Evolutionary conservation across 2,888 invertebrate species (phyloP).

Genomic region (Neocrepidodera transversa): DNA sequence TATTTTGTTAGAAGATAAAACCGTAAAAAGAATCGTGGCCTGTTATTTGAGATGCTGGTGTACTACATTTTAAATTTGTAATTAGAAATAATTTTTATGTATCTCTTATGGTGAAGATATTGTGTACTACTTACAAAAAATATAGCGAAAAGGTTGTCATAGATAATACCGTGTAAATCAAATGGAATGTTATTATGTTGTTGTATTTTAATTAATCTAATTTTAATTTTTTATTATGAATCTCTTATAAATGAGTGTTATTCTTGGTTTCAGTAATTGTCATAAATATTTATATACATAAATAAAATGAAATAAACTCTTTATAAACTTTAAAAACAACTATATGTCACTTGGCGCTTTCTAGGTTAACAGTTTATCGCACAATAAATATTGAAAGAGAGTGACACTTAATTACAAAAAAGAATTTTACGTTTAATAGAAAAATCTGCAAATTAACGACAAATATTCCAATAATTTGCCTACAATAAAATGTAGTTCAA

Average conservation of each 20-base stretch:
- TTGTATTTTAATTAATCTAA: background rate
- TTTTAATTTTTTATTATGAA: background rate
- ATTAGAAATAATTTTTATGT: background rate
- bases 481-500: conserved; percentile 36
- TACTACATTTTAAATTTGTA: conserved; percentile 43
- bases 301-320: too few relatives aligned
- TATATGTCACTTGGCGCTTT: conserved; percentile 1
- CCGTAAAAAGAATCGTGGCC: conserved; percentile 46
- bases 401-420: conserved; percentile 2
- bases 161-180: background rate
- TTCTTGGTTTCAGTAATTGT: background rate
- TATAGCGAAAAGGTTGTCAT: background rate
- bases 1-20: too few relatives aligned
- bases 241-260: background rate
- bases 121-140: background rate
- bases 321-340: too few relatives aligned
- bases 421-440: conserved; percentile 15
- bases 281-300: too few relatives aligned
- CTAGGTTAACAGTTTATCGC: conserved; percentile 1
- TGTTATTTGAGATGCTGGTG: conserved; percentile 40
- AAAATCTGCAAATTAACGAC: conserved; percentile 20
- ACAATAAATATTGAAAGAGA: background rate
- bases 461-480: conserved; percentile 26
- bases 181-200: background rate
- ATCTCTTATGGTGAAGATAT: background rate